These are phyloP conservation scores for Sebastes itinus DNA, from an alignment of 2,797 vertebrate genomes.

Conservation along the genomic window DNA sequence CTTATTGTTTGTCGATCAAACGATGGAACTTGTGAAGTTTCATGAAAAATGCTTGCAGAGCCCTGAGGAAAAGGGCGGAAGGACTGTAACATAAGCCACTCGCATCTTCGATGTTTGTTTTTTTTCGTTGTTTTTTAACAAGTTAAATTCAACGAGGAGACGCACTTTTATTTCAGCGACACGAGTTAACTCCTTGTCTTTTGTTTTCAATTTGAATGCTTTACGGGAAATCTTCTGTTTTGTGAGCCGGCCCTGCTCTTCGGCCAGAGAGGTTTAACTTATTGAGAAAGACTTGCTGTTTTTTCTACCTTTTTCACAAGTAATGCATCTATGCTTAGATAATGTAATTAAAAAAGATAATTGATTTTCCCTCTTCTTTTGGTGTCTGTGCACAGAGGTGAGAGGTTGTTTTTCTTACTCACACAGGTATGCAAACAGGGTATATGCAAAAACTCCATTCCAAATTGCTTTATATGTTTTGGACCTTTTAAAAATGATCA, in stretches of 20 bases:
- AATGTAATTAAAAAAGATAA: conserved; percentile 86
- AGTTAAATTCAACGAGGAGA: conserved; percentile 70
- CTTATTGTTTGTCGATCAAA: conserved; percentile 84
- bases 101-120: conserved; percentile 75
- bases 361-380: conserved; percentile 76
- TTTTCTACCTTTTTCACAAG: conserved; percentile 90
- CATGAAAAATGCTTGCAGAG: conserved; percentile 76
- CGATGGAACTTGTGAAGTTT: conserved; percentile 79
- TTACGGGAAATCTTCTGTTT: conserved; percentile 78
- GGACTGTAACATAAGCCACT: conserved; percentile 83
- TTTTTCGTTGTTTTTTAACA: conserved; percentile 61
- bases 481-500: background rate
- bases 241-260: conserved; percentile 79
- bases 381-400: conserved; percentile 53
- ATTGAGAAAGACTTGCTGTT: conserved; percentile 92
- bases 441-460: conserved; percentile 51
- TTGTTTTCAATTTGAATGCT: conserved; percentile 71
- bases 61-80: conserved; percentile 70
- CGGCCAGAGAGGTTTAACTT: conserved; percentile 88
- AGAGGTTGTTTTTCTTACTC: conserved; percentile 24
- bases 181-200: conserved; percentile 76
- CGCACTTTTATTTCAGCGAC: conserved; percentile 71
- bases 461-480: conserved; percentile 45
- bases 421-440: conserved; percentile 42
- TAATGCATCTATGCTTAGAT: conserved; percentile 85